Conservation (phyloP, 2,113 vertebrate species). For the Hucho hucho region DNA sequence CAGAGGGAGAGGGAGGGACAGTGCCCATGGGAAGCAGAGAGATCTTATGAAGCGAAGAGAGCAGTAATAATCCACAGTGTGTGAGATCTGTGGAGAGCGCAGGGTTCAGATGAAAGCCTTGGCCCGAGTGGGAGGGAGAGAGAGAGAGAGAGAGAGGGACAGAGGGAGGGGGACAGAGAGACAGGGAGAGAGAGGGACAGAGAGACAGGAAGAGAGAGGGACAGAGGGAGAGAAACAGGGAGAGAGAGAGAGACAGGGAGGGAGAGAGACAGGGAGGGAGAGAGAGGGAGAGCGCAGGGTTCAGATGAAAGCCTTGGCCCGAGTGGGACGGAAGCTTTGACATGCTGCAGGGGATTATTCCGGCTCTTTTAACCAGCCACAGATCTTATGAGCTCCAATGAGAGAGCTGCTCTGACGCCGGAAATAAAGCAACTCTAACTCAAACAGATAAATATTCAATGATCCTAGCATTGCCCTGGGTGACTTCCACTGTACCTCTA, state of each 20-base stretch:
- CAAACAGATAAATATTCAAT: background rate
- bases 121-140: too few relatives aligned
- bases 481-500: background rate
- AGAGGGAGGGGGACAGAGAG: too few relatives aligned
- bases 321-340: conserved; percentile 33
- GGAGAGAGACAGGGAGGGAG: too few relatives aligned
- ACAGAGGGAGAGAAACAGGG: too few relatives aligned
- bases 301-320: conserved; percentile 29
- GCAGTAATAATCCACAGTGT: background rate
- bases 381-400: conserved; percentile 29
- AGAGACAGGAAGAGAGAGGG: too few relatives aligned
- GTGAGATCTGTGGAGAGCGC: conserved; percentile 21
- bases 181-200: too few relatives aligned
- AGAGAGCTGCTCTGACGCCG: background rate
- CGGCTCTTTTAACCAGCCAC: conserved; percentile 17
- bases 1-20: too few relatives aligned
- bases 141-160: too few relatives aligned
- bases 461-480: background rate
- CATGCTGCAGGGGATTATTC: conserved; percentile 47
- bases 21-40: conserved; percentile 39
- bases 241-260: too few relatives aligned
- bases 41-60: background rate
- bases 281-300: too few relatives aligned
- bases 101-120: background rate
- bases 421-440: background rate